Evolutionary conservation across 2,888 invertebrate genomes (phyloP), one percentile per base, ranked within the genome.

Genomic region (Cylloceria caligata): DNA sequence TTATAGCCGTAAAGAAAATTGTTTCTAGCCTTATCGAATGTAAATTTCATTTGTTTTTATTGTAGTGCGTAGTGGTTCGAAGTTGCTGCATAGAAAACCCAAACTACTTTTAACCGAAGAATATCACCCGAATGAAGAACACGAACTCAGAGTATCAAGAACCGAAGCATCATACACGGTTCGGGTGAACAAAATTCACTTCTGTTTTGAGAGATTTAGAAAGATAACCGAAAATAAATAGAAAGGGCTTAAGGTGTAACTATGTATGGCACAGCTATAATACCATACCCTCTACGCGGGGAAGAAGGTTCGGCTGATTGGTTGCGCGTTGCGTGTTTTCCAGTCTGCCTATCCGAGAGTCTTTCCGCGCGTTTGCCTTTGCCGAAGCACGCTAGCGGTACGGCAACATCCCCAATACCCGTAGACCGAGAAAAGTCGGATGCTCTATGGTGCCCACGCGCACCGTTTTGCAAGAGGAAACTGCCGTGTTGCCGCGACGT

Each of bases 161-260:
- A 47, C 21, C 75, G 42, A 80, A 19, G 34, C 49, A 36, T 68
- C 67, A 68, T 68, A 34, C 68, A 52, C 68, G 55, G 49, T 57
- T 64, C 45, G 27, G 76, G 78, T 64, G 42, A 81, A 49, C 52
- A 11, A 64, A 79, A 81, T 81, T 84, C 79, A 79, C 76, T 73
- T 76, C 62, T 79, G 79, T 82, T 82, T 82, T 76, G 71, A 79
- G 82, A 73, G 84, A 83, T 84, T 77, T 80, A 77, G 76, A 80
- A 77, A 80, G 77, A 77, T 82, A 84, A 73, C 73, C 67, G 65
- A 83, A 79, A 84, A 85, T 85, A 85, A 85, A 85, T 85, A 84
- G 84, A 84, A 83, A 72, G 69, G 82, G 85, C 78, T 84, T 84
- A 81, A 72, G 27, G 78, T 62, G 73, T 45, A 62, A 73, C 73